Base-by-base conservation (phyloP, 2,113 vertebrate genomes). In the Sigmodon hispidus region DNA sequence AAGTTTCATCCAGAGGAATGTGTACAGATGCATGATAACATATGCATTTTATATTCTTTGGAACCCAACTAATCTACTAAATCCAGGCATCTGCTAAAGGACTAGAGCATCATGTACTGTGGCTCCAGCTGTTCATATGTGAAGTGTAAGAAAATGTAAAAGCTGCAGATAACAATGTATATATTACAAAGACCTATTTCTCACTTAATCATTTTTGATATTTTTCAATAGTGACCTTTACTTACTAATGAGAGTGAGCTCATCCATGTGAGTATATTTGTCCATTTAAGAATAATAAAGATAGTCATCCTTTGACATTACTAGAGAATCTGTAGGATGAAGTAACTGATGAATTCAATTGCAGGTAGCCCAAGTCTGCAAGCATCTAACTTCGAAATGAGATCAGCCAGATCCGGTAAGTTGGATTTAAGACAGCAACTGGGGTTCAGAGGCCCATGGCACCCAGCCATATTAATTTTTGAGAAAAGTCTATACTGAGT, bases 211-310 rank as follows among this genome's bases (percentile, higher is more conserved):
- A 5, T 29, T 11, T 91, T 89, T 67, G 36, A 87, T 15, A 36
- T 36, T 80, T 55, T 15, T 36, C 59, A 88, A 76, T 2, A 6
- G 6, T 43, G 43, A 40, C n/a, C 10, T 75, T 7, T 43, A 86
- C 55, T 57, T 69, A 70, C 13, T 2, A 67, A 48, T 69, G 52
- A 52, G 26, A 43, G 10, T 77, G 52, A 73, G 29, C 83, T 11
- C 65, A 10, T 77, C 7, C 57, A 10, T 63, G 2, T 55, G n/a
- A n/a, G 8, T 31, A 0, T 87, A 29, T 89, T 31, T 15, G 5
- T 36, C 75, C 7, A 95, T 89, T 88, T 63, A 95, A 89, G 15
- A 83, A 29, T 69, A 87, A n/a, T 79, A 84, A 96, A 15, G 15
- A 2, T 17, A 87, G n/a, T 2, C 11, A 31, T 57, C 50, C 76